Evolutionary conservation across 2,113 vertebrate genomes (phyloP), one percentile per base, ranked within the genome.

Genomic region (Lanius ludovicianus): DNA sequence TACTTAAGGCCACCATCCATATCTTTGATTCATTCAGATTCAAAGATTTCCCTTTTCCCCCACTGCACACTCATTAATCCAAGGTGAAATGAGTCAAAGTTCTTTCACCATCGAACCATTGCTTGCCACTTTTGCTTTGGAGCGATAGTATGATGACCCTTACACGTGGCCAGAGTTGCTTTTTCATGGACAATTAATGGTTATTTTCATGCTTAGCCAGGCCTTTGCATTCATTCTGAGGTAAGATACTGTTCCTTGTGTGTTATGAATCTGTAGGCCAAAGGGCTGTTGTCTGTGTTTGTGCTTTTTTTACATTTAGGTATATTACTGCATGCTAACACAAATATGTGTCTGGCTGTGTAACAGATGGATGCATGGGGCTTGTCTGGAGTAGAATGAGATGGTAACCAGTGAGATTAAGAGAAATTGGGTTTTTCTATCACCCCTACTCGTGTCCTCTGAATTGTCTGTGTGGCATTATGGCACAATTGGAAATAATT

Each of bases 141-240:
- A 78, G 20, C 0, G 0, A 23, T 35, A 47, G 21, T 73, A 4
- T 25, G 59, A 46, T 77, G 64, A 67, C 25, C 33, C 30, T 67
- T 70, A 59, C 4, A 21, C 0, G 3, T 41, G 31, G 53, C 31
- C 60, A 62, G 33, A 55, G 67, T 53, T 80, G 44, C 37, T 84
- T 81, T 90, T 69, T 65, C 35, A 9, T 35, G 49, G 62, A 75
- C 20, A 82, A 25, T 31, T 60, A 74, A 86, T 57, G 31, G 49
- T 69, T 89, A 65, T 78, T 95, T 93, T 78, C 57, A 44, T 75
- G 62, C 65, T 89, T 94, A 89, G 81, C 70, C 44, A 75, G 69
- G 39, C 30, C 39, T 47, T 89, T 75, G 82, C 82, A 60, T 84
- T 87, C n/a, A 67, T 89, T 91, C 15, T 7, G 57, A 94, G 70